phyloP scores from a whole-genome alignment of 2,797 vertebrate species.

The Hoplostethus mediterraneus region DNA sequence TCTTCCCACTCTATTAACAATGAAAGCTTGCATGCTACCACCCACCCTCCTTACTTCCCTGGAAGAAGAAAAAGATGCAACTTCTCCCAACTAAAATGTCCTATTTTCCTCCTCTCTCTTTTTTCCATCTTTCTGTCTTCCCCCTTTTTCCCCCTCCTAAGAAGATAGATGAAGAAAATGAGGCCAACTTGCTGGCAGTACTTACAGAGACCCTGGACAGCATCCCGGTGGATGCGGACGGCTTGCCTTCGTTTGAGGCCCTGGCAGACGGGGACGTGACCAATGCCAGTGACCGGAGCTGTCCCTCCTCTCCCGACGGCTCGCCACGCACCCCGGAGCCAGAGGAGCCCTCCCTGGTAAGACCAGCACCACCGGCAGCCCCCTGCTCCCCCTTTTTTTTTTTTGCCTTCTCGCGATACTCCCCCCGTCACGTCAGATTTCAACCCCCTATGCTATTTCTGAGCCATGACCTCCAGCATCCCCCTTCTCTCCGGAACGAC shows the following conservation, averaged over 20 bases:
- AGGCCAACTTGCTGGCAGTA: constrained; percentile 99
- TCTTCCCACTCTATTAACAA: constrained; percentile 70
- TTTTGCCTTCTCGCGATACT: constrained; percentile 17
- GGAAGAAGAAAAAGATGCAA: constrained; percentile 55
- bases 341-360: constrained; percentile 99
- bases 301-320: constrained; percentile 94
- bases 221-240: constrained; percentile 99
- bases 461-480: constrained; percentile 72
- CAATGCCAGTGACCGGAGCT: constrained; percentile 95
- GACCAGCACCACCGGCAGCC: constrained; percentile 69
- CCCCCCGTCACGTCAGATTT: constrained; percentile 25
- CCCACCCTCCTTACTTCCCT: constrained; percentile 62
- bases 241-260: constrained; percentile 98
- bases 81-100: constrained; percentile 82
- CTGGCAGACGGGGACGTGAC: constrained; percentile 99
- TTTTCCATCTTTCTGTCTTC: constrained; percentile 55
- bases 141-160: constrained; percentile 75
- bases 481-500: constrained; percentile 8
- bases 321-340: constrained; percentile 94
- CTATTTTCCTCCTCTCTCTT: constrained; percentile 74
- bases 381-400: no score
- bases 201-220: constrained; percentile 99
- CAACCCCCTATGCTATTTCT: constrained; percentile 9
- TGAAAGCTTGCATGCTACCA: constrained; percentile 61
- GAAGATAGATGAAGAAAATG: constrained; percentile 99